phyloP scores from a whole-genome alignment of 2,797 vertebrate species.

The Sebastes oblongus region DNA sequence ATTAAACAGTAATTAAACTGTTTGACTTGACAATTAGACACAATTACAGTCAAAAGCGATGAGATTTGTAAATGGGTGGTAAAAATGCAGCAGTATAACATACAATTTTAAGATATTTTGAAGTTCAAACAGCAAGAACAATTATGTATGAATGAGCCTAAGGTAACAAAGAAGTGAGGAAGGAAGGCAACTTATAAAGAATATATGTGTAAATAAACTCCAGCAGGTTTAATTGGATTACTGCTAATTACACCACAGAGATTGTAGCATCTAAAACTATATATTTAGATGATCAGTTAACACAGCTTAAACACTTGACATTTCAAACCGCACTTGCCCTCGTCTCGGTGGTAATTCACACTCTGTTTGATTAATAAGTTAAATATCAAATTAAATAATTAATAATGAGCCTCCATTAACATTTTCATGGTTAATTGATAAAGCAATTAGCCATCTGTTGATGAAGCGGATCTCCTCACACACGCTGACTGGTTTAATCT shows the following conservation, averaged over 20 bases:
- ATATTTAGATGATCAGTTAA: constrained; percentile 1
- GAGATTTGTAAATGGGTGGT: not conserved
- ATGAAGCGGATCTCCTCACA: constrained; percentile 44
- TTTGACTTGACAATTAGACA: not conserved
- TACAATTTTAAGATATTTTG: not conserved
- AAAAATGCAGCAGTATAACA: not conserved
- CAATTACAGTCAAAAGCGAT: not conserved
- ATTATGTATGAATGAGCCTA: not conserved
- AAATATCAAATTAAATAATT: constrained; percentile 59
- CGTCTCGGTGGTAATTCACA: constrained; percentile 16
- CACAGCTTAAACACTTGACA: not conserved
- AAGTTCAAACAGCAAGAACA: not conserved
- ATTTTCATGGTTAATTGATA: constrained; percentile 68
- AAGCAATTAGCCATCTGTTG: constrained; percentile 73
- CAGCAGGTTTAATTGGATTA: not conserved
- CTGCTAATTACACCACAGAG: not conserved
- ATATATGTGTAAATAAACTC: not conserved
- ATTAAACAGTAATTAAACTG: not conserved
- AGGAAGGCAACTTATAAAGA: not conserved
- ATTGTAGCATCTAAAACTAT: not conserved
- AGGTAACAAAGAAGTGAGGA: not conserved
- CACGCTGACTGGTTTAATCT: constrained; percentile 52
- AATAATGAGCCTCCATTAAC: constrained; percentile 58
- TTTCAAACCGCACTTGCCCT: constrained; percentile 13
- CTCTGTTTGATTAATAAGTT: constrained; percentile 41